Evolutionary conservation across 2,113 vertebrate genomes (phyloP).

Genomic region (Mugil cephalus): DNA sequence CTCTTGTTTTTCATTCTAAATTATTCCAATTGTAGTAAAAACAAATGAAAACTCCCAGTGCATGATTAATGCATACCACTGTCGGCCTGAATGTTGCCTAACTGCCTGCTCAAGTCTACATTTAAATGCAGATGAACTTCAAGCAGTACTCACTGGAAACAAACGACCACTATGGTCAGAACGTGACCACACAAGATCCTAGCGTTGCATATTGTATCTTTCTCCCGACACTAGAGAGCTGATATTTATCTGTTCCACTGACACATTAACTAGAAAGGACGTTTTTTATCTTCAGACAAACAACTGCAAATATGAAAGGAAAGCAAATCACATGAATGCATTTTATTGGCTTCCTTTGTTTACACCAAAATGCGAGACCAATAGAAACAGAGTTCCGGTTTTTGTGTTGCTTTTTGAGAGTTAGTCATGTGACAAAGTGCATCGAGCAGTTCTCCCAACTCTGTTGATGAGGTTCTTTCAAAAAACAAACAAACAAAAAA

Average conservation of each 20-base stretch:
- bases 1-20: too few species aligned
- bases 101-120: neutral
- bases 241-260: conserved; percentile 25
- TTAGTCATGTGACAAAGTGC: neutral
- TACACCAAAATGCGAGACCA: neutral
- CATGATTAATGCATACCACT: neutral
- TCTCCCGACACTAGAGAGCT: neutral
- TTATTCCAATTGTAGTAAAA: too few species aligned
- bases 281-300: neutral
- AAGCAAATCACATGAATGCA: conserved; percentile 2
- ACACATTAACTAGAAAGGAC: neutral
- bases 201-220: neutral
- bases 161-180: neutral
- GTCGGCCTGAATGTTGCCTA: neutral
- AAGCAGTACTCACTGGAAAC: neutral
- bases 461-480: neutral
- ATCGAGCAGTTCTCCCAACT: neutral
- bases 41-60: too few species aligned
- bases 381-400: neutral
- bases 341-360: conserved; percentile 18
- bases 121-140: neutral
- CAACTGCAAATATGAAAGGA: conserved; percentile 5
- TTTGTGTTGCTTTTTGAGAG: neutral
- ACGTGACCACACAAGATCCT: neutral
- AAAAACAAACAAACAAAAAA: neutral